Conservation (phyloP, 2,797 vertebrate species). For the Notolabrus celidotus region DNA sequence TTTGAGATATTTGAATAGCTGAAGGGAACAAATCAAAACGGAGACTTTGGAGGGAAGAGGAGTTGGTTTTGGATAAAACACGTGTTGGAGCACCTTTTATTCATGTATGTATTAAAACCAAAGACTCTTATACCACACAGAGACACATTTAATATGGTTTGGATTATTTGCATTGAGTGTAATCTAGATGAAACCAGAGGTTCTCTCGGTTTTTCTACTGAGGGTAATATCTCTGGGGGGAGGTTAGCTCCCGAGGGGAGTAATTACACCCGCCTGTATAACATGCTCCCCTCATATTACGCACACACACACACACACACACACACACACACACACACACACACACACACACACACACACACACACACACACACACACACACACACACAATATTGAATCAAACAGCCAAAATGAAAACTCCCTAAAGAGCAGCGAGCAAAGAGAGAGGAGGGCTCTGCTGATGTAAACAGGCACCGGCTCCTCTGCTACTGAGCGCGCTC, state of each 20-base stretch:
- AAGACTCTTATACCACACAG: background rate
- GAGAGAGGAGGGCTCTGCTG: slow-evolving; percentile 10
- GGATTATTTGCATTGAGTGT: slow-evolving; percentile 16
- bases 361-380: slow-evolving; percentile 8
- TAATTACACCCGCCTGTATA: slow-evolving; percentile 58
- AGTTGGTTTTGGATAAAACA: background rate
- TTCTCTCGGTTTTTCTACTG: slow-evolving; percentile 17
- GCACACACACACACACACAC: background rate
- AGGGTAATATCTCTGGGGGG: slow-evolving; percentile 32
- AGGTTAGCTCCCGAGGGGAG: slow-evolving; percentile 44
- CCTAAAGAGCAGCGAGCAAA: slow-evolving; percentile 9
- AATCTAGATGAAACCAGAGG: slow-evolving; percentile 15
- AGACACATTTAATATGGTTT: slow-evolving; percentile 15
- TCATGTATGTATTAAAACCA: slow-evolving; percentile 5
- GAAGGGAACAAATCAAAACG: background rate
- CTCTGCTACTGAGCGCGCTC: slow-evolving; percentile 17
- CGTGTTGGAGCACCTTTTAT: background rate
- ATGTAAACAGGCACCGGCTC: slow-evolving; percentile 29
- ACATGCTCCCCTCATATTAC: slow-evolving; percentile 5
- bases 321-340: slow-evolving; percentile 7
- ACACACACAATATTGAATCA: slow-evolving; percentile 34
- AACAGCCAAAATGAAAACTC: slow-evolving; percentile 40
- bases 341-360: background rate
- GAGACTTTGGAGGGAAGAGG: background rate
- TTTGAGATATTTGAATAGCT: background rate